These are phyloP conservation scores for Ditula angustiorana DNA, from an alignment of 2,888 invertebrate species.

Conservation along the genomic window DNA sequence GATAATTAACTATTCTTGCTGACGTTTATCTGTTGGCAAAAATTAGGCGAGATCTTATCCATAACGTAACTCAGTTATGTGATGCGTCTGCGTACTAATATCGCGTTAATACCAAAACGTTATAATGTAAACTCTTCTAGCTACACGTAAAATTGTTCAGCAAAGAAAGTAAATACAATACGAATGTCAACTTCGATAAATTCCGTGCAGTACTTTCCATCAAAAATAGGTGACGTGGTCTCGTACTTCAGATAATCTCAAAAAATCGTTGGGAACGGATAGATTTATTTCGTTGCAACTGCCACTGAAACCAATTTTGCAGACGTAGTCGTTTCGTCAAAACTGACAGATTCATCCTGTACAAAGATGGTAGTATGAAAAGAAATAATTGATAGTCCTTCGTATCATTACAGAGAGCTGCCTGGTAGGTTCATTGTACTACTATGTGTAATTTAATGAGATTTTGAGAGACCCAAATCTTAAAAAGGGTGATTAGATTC, in stretches of 20 bases:
- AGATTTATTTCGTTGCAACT: conserved; percentile 21
- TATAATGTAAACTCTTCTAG: background rate
- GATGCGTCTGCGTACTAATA: too few relatives aligned
- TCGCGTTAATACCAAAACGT: too few relatives aligned
- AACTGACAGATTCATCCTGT: conserved; percentile 18
- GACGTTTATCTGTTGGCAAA: too few relatives aligned
- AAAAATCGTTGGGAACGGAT: conserved; percentile 21
- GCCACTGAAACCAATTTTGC: background rate
- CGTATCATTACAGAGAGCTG: too few relatives aligned
- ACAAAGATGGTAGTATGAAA: background rate
- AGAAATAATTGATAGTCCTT: too few relatives aligned
- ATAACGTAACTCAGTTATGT: too few relatives aligned
- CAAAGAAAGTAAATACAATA: background rate
- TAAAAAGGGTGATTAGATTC: too few relatives aligned
- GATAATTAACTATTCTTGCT: too few relatives aligned
- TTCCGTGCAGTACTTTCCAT: background rate
- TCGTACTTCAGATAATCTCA: background rate
- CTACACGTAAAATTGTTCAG: background rate
- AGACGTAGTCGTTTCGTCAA: conserved; percentile 1
- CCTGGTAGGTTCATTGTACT: too few relatives aligned
- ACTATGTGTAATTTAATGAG: too few relatives aligned
- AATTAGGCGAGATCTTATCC: too few relatives aligned
- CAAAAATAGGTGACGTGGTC: background rate
- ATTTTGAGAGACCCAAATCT: too few relatives aligned
- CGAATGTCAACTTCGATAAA: background rate